Base-by-base conservation (phyloP, 2,797 vertebrate genomes). In the Chaetodon trifasciatus region DNA sequence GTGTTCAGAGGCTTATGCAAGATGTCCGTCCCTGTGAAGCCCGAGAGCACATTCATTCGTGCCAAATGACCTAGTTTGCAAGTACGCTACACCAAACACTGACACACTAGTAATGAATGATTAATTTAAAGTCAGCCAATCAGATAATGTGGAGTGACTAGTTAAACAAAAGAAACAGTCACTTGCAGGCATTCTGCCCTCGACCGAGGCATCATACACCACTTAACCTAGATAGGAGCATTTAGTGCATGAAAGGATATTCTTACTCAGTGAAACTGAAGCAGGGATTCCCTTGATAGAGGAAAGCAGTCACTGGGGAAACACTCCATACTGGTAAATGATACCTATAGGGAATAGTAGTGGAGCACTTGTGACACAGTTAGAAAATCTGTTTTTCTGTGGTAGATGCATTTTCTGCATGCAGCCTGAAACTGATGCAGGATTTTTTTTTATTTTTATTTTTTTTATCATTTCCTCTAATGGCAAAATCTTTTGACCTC, bases 51-150 rank as follows among this genome's bases (percentile, higher is more conserved):
- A 80, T 84, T 90, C 79, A 72, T 84, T 88, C 70, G 70, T 91
- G 92, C 88, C 93, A 93, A 92, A 91, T 92, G 94, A 95, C 95
- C 94, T 91, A 95, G 88, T 93, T 95, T 94, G 83, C 83, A 76
- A 88, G 83, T 83, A 86, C 57, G 82, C 89, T 82, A 90, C 91
- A 92, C 83, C 86, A 91, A 91, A 92, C 92, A 88, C 89, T 93
- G 91, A 94, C 89, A 89, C 90, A 91, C 87, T 83, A 74, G 82
- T 86, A 81, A 92, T 95, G 89, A 95, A 96, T 94, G 88, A 95
- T 95, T 94, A 87, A 95, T 95, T 87, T 93, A 79, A 89, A 92
- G 78, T 85, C 92, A 94, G 85, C 89, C 90, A 93, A 93, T 94
- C 87, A 91, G 86, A 91, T 89, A 86, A 92, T 84, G 82, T 67